Conservation (phyloP, 1,140 invertebrate genomes). For the Drosophila mojavensis region DNA sequence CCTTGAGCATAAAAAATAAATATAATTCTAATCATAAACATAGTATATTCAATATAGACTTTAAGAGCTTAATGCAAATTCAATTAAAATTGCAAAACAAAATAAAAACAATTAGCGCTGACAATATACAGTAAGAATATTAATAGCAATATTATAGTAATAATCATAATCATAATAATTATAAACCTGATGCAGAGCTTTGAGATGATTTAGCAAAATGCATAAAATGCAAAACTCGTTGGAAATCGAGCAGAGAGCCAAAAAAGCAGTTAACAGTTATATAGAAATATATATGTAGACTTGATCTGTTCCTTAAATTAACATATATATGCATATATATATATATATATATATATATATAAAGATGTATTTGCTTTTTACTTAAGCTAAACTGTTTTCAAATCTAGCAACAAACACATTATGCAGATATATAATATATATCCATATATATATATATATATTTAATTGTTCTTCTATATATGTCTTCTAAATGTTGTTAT, state of each 20-base stretch:
- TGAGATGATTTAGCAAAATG: conserved; percentile 47
- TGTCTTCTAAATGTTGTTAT: conserved; percentile 6
- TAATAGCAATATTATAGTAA: conserved; percentile 15
- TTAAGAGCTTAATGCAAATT: conserved; percentile 14
- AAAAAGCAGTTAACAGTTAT: conserved; percentile 24
- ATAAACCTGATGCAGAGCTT: conserved; percentile 46
- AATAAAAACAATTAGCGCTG: conserved; percentile 27
- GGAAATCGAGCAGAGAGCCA: conserved; percentile 40
- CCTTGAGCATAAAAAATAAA: conserved; percentile 43
- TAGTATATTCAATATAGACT: not conserved
- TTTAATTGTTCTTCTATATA: conserved; percentile 1
- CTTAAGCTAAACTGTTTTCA: not conserved
- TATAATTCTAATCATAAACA: conserved; percentile 25
- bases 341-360: conserved; percentile 1
- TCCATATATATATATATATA: conserved; percentile 14
- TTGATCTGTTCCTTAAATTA: not conserved
- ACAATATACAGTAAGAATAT: conserved; percentile 27
- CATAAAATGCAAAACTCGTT: conserved; percentile 38
- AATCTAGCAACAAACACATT: conserved; percentile 9
- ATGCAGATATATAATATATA: not conserved
- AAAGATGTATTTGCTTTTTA: not conserved
- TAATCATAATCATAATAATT: not conserved
- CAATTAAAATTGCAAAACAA: conserved; percentile 31
- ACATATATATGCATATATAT: conserved; percentile 6
- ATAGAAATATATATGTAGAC: conserved; percentile 5